Percentiles rank a stretch among this genome's conserved stretches.
These are phyloP conservation scores for Frieseomelitta varia DNA, from an alignment of 1,140 invertebrate species.

Conservation along the genomic window DNA sequence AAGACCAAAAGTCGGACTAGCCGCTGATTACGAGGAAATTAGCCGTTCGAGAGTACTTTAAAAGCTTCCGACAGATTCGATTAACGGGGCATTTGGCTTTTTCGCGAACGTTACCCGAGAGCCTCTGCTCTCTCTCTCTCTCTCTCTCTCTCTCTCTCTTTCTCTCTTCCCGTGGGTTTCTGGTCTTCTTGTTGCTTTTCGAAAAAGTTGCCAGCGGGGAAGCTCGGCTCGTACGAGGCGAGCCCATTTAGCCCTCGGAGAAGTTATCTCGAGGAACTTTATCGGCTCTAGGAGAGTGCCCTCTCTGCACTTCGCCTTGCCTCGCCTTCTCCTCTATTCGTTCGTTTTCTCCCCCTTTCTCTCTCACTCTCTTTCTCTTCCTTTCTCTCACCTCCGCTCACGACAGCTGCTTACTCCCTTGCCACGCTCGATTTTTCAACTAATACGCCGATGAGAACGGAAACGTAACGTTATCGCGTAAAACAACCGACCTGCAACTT, in stretches of 20 bases:
- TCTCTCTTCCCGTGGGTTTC: not conserved
- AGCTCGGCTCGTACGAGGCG: conserved; percentile 52
- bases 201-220: conserved; percentile 49
- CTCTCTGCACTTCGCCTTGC: conserved; percentile 52
- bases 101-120: conserved; percentile 8
- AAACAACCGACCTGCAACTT: conserved; percentile 31
- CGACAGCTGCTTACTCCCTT: conserved; percentile 6
- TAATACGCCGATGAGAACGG: conserved; percentile 42
- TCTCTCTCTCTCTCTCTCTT: not conserved
- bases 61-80: conserved; percentile 67
- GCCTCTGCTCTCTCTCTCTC: not conserved
- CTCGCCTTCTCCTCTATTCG: not conserved
- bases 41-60: conserved; percentile 53
- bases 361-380: too few species aligned
- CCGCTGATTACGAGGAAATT: conserved; percentile 40
- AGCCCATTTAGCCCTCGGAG: conserved; percentile 55
- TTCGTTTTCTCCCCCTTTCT: not conserved
- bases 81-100: conserved; percentile 57
- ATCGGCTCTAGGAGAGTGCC: conserved; percentile 45
- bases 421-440: conserved; percentile 43
- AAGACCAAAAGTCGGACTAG: not conserved
- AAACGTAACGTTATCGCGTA: conserved; percentile 43
- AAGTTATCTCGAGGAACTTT: conserved; percentile 65
- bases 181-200: conserved; percentile 35
- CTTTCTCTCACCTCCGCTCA: conserved; percentile 9